phyloP scores from a whole-genome alignment of 2,113 vertebrate species.

The Alligator sinensis region DNA sequence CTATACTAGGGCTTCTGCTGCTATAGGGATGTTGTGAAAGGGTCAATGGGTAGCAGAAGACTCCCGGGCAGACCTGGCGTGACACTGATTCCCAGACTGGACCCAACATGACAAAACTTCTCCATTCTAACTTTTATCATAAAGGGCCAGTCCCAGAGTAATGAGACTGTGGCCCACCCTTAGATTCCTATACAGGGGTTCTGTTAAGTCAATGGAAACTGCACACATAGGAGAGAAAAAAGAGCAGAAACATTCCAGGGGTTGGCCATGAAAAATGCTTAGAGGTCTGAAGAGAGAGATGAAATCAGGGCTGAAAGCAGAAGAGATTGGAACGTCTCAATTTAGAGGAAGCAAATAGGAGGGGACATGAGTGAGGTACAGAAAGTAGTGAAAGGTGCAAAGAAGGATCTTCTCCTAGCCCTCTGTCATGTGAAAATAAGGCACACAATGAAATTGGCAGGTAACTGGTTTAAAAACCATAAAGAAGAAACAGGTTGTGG shows the following conservation, averaged over 20 bases:
- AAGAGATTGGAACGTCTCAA: background rate
- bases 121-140: background rate
- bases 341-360: background rate
- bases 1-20: conserved; percentile 9
- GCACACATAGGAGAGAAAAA: background rate
- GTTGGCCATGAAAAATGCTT: accelerated
- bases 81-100: background rate
- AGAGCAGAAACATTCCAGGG: background rate
- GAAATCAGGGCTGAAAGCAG: background rate
- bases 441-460: background rate
- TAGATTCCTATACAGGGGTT: background rate
- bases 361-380: background rate
- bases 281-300: background rate
- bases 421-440: background rate
- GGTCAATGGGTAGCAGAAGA: conserved; percentile 30
- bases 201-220: background rate
- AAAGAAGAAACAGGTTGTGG: background rate
- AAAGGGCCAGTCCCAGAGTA: background rate
- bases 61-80: conserved; percentile 9
- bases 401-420: background rate
- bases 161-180: background rate
- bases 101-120: background rate
- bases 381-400: accelerated
- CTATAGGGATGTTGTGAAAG: background rate
- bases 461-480: background rate